Conservation (phyloP, 2,113 vertebrate genomes). For the Mus spicilegus region DNA sequence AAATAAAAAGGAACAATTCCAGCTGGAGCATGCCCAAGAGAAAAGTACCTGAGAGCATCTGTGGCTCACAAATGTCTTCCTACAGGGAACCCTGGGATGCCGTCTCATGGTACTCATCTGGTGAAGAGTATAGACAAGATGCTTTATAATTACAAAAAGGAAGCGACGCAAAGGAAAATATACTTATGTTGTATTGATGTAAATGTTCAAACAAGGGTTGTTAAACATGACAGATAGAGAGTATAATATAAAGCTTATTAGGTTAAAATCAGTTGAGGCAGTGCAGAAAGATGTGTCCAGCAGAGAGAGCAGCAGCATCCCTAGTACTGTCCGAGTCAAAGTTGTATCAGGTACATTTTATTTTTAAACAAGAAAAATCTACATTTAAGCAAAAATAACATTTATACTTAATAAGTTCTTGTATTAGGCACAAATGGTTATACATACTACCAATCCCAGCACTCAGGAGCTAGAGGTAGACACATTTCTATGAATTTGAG, state of each 20-base stretch:
- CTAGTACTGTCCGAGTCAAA: neutral
- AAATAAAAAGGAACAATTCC: neutral
- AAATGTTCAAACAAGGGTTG: neutral
- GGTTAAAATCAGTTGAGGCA: conserved; percentile 8
- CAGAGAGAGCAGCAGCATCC: neutral
- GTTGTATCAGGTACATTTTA: neutral
- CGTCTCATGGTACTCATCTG: neutral
- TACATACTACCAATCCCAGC: neutral
- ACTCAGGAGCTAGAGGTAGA: neutral
- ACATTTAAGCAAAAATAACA: neutral
- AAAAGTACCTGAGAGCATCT: neutral
- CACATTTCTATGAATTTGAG: neutral
- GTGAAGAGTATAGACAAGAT: neutral
- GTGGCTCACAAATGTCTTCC: neutral
- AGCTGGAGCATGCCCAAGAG: neutral
- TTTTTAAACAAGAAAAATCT: neutral
- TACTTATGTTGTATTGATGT: neutral
- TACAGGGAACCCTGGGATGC: neutral
- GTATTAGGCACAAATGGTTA: neutral
- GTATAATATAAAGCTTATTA: neutral
- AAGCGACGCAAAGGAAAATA: neutral
- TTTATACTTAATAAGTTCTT: neutral
- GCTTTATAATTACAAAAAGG: neutral
- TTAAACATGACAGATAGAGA: neutral
- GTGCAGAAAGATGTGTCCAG: neutral